Evolutionary conservation across 2,113 vertebrate species (phyloP).

Genomic region (Eonycteris spelaea): DNA sequence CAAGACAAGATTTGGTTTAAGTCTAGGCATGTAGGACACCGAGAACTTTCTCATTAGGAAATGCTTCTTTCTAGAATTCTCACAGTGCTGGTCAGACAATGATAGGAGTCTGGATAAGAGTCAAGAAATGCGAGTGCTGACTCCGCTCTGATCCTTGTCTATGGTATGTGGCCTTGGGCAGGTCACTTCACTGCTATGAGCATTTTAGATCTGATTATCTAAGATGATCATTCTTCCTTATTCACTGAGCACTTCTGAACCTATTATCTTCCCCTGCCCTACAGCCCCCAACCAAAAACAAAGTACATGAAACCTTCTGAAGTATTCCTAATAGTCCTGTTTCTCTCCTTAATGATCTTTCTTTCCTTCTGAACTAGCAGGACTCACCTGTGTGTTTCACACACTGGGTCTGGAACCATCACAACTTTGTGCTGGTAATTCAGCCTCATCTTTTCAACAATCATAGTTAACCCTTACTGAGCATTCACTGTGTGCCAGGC

Average conservation of each 20-base stretch:
- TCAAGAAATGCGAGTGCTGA: not conserved
- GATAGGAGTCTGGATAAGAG: not conserved
- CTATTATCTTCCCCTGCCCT: not conserved
- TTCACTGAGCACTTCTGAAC: not conserved
- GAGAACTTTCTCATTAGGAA: constrained; percentile 4
- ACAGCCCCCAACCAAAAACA: not conserved
- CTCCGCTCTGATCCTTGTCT: not conserved
- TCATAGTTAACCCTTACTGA: not conserved
- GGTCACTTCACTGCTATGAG: not conserved
- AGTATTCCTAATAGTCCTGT: not conserved
- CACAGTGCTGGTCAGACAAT: not conserved
- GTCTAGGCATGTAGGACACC: not conserved
- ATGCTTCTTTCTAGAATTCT: not conserved
- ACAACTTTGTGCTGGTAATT: not conserved
- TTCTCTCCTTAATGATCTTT: not conserved
- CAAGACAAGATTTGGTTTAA: not conserved
- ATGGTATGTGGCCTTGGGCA: not conserved
- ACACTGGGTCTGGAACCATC: fast-evolving
- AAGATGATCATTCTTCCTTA: not conserved
- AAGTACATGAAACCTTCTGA: not conserved
- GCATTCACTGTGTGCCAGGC: not conserved
- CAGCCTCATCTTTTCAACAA: not conserved
- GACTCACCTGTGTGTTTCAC: not conserved
- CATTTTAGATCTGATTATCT: not conserved
- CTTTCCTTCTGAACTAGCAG: not conserved